A percentile compares a stretch with the other conserved stretches of the same genome.
Conservation (phyloP, 2,888 invertebrate genomes). For the Augiades crinisus region DNA sequence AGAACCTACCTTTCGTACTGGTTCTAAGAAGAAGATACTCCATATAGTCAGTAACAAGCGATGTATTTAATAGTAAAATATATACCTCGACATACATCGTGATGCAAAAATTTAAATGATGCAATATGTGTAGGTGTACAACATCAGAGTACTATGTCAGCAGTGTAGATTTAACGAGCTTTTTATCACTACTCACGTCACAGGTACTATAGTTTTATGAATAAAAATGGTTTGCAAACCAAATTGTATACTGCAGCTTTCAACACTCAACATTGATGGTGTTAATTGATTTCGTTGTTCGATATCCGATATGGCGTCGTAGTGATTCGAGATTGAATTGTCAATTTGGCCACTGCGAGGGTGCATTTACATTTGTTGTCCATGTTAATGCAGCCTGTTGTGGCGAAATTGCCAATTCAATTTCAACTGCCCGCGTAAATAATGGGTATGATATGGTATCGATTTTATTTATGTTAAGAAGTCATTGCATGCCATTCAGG, state of each 20-base stretch:
- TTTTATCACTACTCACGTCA: too few species aligned
- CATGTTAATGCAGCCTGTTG: conserved; percentile 19
- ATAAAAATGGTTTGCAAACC: conserved; percentile 16
- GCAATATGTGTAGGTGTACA: too few species aligned
- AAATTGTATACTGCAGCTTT: conserved; percentile 17
- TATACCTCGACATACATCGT: too few species aligned
- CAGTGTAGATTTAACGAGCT: too few species aligned
- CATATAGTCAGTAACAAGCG: too few species aligned
- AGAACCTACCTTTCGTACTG: too few species aligned
- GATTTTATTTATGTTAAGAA: too few species aligned
- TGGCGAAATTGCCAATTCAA: conserved; percentile 23
- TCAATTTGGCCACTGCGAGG: conserved; percentile 25
- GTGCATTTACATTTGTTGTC: conserved; percentile 22
- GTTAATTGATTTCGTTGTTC: conserved; percentile 26
- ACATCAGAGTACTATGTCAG: too few species aligned
- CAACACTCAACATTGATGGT: conserved; percentile 17
- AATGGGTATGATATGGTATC: conserved; percentile 8
- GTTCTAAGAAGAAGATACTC: too few species aligned
- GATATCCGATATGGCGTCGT: conserved; percentile 23
- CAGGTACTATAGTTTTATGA: not conserved
- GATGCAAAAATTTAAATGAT: too few species aligned
- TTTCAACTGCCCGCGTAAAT: not conserved
- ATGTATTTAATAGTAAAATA: too few species aligned
- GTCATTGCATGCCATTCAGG: too few species aligned
- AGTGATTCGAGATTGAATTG: conserved; percentile 25